Evolutionary conservation across 2,888 invertebrate species (phyloP), one percentile per base, ranked within the genome.

Genomic region (Cryptus viduatorius): DNA sequence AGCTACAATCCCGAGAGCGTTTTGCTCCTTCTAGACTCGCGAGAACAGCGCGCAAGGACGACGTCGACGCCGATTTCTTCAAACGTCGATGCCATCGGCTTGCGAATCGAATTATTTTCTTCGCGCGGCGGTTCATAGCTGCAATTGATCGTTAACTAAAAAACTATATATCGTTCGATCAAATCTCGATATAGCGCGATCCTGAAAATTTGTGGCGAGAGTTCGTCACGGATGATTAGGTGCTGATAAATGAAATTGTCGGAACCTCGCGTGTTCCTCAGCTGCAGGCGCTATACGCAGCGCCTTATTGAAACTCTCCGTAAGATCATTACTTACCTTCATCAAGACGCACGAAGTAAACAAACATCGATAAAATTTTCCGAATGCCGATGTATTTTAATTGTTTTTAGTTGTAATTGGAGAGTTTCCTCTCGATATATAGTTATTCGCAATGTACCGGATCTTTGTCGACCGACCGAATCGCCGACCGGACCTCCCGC

Each of bases 11-110:
- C 68, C 61, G 29, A 75, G 73, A 61, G 69, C 59, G 37, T 4
- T 53, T 56, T 48, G 44, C 61, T 67, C 29, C 29, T 42, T 71
- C 8, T 56, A 56, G 59, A 24, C 44, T 50, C 46, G 44, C 61
- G 68, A 83, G 73, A 73, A 56, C 75, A 46, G 14, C 37, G 56
- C 56, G 56, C 56, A 48, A 78, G 71, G 46, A 37, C 68, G 68
- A 75, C 73, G 68, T 42, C 46, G 59, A 75, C 19, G 50, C 68
- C 8, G 83, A 83, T 79, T 83, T 83, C 83, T 79, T 75, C 46
- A 64, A 71, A 69, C 65, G 64, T 53, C 59, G 44, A 68, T 64
- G 73, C 59, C 42, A 48, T 31, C 8, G 61, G 53, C 10, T 59
- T 44, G 37, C 48, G 42, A 46, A 37, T 69, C 69, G 75, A 77